These are phyloP conservation scores for Syngnathus floridae DNA, from an alignment of 2,113 vertebrate species.

Conservation along the genomic window DNA sequence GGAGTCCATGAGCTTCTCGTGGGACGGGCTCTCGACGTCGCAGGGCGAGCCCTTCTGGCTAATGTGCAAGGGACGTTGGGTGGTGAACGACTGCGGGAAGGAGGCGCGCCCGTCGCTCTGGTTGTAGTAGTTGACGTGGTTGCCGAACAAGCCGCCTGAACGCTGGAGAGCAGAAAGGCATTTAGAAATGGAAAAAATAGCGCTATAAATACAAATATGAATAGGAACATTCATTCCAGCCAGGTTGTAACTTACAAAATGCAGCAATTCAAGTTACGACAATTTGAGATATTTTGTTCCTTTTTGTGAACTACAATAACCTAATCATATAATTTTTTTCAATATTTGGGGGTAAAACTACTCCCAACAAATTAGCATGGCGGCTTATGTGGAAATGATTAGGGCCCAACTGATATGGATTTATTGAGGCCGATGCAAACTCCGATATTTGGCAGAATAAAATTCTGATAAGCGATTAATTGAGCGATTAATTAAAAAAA, in stretches of 20 bases:
- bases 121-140: conserved; percentile 95
- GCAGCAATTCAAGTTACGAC: too few relatives aligned
- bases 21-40: conserved; percentile 85
- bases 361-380: too few relatives aligned
- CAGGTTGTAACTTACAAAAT: conserved; percentile 10
- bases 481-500: too few relatives aligned
- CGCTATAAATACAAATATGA: not conserved
- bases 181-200: not conserved
- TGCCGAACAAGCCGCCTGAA: conserved; percentile 90
- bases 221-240: conserved; percentile 19
- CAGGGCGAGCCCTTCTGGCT: conserved; percentile 87
- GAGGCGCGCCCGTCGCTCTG: conserved; percentile 82
- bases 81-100: conserved; percentile 95
- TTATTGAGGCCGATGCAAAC: too few relatives aligned
- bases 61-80: conserved; percentile 93
- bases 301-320: not conserved
- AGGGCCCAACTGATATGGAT: not conserved
- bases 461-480: too few relatives aligned
- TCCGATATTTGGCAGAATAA: too few relatives aligned
- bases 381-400: too few relatives aligned
- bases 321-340: too few relatives aligned
- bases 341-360: too few relatives aligned
- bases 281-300: too few relatives aligned
- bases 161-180: conserved; percentile 62
- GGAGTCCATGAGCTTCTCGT: conserved; percentile 94